Percentiles rank a stretch among this genome's conserved stretches.
Conservation (phyloP, 2,888 invertebrate genomes). For the Barypeithes pellucidus region DNA sequence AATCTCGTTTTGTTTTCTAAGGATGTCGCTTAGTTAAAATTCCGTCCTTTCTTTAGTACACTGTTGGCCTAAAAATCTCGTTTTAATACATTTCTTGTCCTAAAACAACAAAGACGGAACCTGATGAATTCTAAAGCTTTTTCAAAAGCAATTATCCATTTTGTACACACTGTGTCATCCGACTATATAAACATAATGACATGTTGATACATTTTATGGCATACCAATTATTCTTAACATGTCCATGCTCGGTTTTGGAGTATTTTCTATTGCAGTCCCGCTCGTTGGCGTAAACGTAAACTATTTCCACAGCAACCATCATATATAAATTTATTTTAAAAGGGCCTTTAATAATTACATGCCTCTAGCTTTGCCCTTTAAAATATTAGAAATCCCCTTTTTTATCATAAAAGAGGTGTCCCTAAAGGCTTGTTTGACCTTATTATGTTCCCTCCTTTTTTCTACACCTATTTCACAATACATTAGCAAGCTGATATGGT, state of each 20-base stretch:
- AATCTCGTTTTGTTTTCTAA: conserved; percentile 40
- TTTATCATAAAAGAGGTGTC: conserved; percentile 3
- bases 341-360: neutral
- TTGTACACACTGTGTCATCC: conserved; percentile 26
- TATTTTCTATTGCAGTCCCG: no score
- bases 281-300: no score
- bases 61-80: conserved; percentile 45
- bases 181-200: conserved; percentile 38
- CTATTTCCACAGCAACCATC: neutral
- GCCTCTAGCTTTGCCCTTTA: neutral
- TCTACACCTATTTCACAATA: conserved; percentile 43
- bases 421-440: conserved; percentile 11
- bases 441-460: conserved; percentile 31
- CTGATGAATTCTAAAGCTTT: conserved; percentile 41
- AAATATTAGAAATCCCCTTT: neutral
- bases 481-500: conserved; percentile 51
- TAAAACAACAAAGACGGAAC: conserved; percentile 47
- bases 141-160: conserved; percentile 36
- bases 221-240: no score
- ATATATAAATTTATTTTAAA: neutral
- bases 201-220: neutral
- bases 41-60: conserved; percentile 39
- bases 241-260: no score
- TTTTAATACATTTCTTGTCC: conserved; percentile 50
- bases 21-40: conserved; percentile 41